A percentile compares a stretch with the other conserved stretches of the same genome.
phyloP scores from a whole-genome alignment of 64 coral and sea anemone genomes.

The Cladopsammia gracilis region DNA sequence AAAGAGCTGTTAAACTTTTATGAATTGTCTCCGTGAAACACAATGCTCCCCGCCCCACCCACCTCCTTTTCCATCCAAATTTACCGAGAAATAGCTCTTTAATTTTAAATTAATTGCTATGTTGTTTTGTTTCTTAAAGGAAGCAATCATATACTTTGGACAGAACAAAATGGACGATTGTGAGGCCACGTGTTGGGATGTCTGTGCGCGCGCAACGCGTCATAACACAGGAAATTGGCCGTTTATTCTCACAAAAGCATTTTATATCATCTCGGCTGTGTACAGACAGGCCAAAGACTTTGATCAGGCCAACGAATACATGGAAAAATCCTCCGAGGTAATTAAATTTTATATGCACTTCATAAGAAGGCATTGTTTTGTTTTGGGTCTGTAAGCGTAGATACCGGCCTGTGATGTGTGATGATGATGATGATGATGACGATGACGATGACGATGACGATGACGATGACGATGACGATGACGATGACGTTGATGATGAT shows the following conservation, averaged over 20 bases:
- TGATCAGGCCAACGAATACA: slow-evolving; percentile 30
- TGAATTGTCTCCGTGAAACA: background rate
- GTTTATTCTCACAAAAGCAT: slow-evolving; percentile 46
- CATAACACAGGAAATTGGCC: slow-evolving; percentile 22
- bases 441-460: no score
- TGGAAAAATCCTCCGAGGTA: slow-evolving; percentile 66
- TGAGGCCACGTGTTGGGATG: background rate
- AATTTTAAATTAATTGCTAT: background rate
- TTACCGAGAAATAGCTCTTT: background rate
- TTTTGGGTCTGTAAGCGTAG: no score
- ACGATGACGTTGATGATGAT: no score
- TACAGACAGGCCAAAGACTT: slow-evolving; percentile 39
- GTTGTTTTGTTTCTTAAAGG: slow-evolving; percentile 11
- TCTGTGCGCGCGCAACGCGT: background rate
- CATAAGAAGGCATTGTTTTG: no score
- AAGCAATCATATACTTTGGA: slow-evolving; percentile 42
- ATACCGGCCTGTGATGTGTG: no score
- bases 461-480: no score
- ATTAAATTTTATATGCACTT: background rate
- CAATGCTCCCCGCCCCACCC: no score
- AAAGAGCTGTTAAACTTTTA: background rate
- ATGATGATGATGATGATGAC: no score
- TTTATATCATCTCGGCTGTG: slow-evolving; percentile 63
- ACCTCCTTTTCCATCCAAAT: no score
- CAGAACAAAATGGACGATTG: slow-evolving; percentile 55